These are phyloP conservation scores for Hypomecis atomaria DNA, from an alignment of 2,888 invertebrate genomes.

Conservation along the genomic window DNA sequence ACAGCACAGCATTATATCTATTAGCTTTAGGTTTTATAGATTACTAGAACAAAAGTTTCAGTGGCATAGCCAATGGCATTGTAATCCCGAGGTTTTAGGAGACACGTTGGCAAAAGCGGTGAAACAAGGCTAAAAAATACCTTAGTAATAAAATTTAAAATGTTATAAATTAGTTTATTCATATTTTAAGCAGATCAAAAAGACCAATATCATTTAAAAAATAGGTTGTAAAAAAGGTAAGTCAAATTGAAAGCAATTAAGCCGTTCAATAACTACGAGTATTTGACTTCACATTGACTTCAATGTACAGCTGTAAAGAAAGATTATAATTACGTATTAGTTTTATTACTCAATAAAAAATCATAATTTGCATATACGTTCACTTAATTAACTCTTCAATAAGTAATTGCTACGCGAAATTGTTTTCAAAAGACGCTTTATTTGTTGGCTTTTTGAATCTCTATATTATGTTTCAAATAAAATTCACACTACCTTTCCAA, in stretches of 20 bases:
- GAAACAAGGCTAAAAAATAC: too few relatives aligned
- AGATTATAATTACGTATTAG: background rate
- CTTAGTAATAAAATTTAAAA: too few relatives aligned
- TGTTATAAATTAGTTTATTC: too few relatives aligned
- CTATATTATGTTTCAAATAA: slow-evolving; percentile 31
- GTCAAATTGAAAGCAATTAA: background rate
- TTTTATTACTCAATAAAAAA: slow-evolving; percentile 3
- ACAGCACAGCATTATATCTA: too few relatives aligned
- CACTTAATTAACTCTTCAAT: slow-evolving; percentile 1
- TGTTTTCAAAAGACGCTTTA: slow-evolving; percentile 11
- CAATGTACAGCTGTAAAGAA: background rate
- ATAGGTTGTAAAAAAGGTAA: too few relatives aligned
- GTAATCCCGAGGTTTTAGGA: too few relatives aligned
- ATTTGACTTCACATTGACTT: background rate
- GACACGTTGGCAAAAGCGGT: too few relatives aligned
- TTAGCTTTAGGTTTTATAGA: too few relatives aligned
- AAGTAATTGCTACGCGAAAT: slow-evolving; percentile 14
- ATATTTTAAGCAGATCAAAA: too few relatives aligned
- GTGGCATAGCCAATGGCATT: too few relatives aligned
- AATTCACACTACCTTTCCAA: slow-evolving; percentile 37
- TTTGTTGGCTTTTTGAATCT: slow-evolving; percentile 21
- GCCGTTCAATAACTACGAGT: background rate
- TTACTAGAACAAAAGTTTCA: too few relatives aligned
- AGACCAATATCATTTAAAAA: too few relatives aligned
- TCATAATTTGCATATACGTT: slow-evolving; percentile 18